A percentile compares a stretch with the other conserved stretches of the same genome.
Evolutionary conservation across 2,888 invertebrate species (phyloP).

Genomic region (Brachyptera putata): DNA sequence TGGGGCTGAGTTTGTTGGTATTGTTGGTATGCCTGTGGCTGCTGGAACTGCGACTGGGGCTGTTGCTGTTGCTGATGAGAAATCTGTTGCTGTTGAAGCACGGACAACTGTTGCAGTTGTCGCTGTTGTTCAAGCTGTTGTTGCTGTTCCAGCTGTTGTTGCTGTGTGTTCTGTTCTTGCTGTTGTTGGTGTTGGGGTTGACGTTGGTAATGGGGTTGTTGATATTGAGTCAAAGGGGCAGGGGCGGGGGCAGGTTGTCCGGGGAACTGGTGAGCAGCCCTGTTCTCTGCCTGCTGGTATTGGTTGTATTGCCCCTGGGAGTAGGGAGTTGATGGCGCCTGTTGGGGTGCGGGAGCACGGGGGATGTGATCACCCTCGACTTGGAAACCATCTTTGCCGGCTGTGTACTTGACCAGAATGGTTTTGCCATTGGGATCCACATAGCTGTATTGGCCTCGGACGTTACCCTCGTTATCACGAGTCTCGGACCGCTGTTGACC

Average conservation of each 20-base stretch:
- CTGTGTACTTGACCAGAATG: constrained; percentile 56
- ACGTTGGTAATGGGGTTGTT: constrained; percentile 22
- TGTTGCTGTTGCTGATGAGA: constrained; percentile 28
- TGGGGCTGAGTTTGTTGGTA: no score
- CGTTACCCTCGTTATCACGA: constrained; percentile 31
- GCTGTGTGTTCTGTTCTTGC: constrained; percentile 29
- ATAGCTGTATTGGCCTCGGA: constrained; percentile 47
- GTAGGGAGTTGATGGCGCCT: constrained; percentile 14
- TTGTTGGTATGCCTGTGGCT: constrained; percentile 10
- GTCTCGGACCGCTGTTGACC: constrained; percentile 32
- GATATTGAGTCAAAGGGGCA: constrained; percentile 28
- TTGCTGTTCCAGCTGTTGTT: constrained; percentile 29
- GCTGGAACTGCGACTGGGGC: constrained; percentile 25
- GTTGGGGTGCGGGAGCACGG: constrained; percentile 21
- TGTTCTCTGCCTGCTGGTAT: constrained; percentile 17
- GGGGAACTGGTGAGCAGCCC: constrained; percentile 16
- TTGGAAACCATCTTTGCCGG: constrained; percentile 39
- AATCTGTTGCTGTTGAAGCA: constrained; percentile 25
- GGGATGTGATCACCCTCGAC: constrained; percentile 33
- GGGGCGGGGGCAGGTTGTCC: constrained; percentile 19
- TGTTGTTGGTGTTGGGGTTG: no score
- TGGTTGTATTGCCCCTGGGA: constrained; percentile 20
- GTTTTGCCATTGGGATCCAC: constrained; percentile 62
- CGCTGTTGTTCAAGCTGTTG: constrained; percentile 24
- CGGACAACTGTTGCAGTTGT: constrained; percentile 18